A percentile compares a stretch with the other conserved stretches of the same genome.
Conservation (phyloP, 2,113 vertebrate species). For the Sigmodon hispidus region DNA sequence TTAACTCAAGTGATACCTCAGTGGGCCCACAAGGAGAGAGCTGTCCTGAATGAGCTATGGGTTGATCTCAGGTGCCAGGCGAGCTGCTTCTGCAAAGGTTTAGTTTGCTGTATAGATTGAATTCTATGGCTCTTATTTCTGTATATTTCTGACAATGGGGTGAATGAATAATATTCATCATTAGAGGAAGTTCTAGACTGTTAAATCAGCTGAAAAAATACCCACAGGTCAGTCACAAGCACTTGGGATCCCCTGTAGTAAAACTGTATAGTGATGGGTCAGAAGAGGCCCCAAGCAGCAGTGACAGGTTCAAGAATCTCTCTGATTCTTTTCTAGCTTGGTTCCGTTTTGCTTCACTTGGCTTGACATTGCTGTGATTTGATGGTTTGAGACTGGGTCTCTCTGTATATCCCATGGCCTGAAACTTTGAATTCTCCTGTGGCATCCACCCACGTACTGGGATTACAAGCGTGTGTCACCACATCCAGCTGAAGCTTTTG, state of each 20-base stretch:
- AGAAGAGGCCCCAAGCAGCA: not conserved
- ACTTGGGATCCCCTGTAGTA: not conserved
- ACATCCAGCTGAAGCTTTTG: not conserved
- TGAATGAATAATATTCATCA: not conserved
- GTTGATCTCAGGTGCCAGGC: not conserved
- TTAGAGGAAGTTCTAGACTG: not conserved
- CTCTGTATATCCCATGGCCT: not conserved
- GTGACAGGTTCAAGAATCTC: not conserved
- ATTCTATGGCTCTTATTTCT: not conserved
- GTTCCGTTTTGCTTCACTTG: not conserved
- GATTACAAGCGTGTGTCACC: not conserved
- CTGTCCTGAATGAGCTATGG: not conserved
- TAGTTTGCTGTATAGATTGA: not conserved
- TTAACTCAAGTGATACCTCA: not conserved
- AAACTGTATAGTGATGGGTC: not conserved
- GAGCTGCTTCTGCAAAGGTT: not conserved
- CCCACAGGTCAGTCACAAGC: not conserved
- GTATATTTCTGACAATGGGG: constrained; percentile 12
- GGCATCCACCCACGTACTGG: not conserved
- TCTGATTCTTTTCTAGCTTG: not conserved
- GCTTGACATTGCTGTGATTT: not conserved
- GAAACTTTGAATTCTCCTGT: not conserved
- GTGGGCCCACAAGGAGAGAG: not conserved
- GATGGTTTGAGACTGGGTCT: not conserved
- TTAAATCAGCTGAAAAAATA: constrained; percentile 36